These are phyloP conservation scores for Myiagra hebetior DNA, from an alignment of 2,113 vertebrate genomes.

Conservation along the genomic window DNA sequence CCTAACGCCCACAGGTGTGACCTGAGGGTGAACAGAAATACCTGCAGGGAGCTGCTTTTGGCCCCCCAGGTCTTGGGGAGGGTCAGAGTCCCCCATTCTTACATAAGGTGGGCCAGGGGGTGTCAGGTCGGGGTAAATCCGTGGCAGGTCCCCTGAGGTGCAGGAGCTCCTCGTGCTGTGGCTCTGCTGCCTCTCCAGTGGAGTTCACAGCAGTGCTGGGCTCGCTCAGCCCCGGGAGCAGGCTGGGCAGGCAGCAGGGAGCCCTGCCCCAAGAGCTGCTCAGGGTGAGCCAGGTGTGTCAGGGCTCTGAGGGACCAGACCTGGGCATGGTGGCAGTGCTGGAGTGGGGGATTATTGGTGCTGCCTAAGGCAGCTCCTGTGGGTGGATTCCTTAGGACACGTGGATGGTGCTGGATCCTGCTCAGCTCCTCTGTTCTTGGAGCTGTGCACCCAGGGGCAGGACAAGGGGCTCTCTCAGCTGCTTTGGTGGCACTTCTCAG, in stretches of 20 bases:
- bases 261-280: neutral
- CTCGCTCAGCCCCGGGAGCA: neutral
- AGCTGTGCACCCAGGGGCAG: neutral
- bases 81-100: neutral
- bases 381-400: neutral
- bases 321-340: neutral
- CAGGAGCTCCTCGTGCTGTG: neutral
- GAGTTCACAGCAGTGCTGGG: neutral
- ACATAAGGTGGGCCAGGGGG: neutral
- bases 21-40: neutral
- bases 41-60: neutral
- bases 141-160: rapidly evolving
- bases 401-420: neutral
- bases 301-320: neutral
- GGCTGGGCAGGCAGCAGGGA: neutral
- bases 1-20: neutral
- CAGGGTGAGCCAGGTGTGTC: neutral
- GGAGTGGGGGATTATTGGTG: neutral
- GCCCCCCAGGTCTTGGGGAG: neutral
- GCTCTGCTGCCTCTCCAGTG: neutral
- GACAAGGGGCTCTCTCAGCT: neutral
- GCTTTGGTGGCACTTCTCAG: neutral
- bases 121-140: neutral
- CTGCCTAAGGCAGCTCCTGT: neutral
- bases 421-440: neutral